These are phyloP conservation scores for Peromyscus polionotus DNA, from an alignment of 2,113 vertebrate genomes.

Conservation along the genomic window DNA sequence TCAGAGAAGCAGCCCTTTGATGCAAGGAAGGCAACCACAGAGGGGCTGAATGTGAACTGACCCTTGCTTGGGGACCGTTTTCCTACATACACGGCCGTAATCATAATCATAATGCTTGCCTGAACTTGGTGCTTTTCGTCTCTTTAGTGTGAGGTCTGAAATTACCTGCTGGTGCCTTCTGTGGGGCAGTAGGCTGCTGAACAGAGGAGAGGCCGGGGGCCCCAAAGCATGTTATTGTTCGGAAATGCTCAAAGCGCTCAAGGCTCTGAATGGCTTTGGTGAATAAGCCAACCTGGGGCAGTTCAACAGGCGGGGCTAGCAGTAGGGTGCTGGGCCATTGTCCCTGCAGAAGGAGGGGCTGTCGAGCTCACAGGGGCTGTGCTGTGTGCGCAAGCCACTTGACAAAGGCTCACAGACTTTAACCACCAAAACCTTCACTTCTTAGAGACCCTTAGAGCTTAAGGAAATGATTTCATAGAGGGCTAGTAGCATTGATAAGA, in stretches of 20 bases:
- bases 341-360: slow-evolving; percentile 43
- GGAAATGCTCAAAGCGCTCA: neutral
- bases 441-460: neutral
- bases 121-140: slow-evolving; percentile 72
- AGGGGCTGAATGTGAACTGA: slow-evolving; percentile 65
- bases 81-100: slow-evolving; percentile 65
- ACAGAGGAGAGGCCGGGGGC: slow-evolving; percentile 60
- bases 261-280: slow-evolving; percentile 52
- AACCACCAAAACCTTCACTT: slow-evolving; percentile 43
- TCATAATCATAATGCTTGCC: slow-evolving; percentile 68
- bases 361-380: neutral
- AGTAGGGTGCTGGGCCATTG: slow-evolving; percentile 67
- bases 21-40: slow-evolving; percentile 56
- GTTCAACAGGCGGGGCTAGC: neutral
- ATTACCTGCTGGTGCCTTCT: slow-evolving; percentile 48
- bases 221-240: slow-evolving; percentile 59
- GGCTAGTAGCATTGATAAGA: neutral
- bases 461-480: neutral
- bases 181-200: slow-evolving; percentile 21
- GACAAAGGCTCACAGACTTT: slow-evolving; percentile 9
- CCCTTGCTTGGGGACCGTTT: slow-evolving; percentile 68
- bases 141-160: slow-evolving; percentile 51
- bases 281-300: slow-evolving; percentile 59
- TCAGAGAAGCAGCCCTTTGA: slow-evolving; percentile 64
- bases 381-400: neutral